Evolutionary conservation across 2,888 invertebrate species (phyloP).

Genomic region (Nesidiocoris tenuis): DNA sequence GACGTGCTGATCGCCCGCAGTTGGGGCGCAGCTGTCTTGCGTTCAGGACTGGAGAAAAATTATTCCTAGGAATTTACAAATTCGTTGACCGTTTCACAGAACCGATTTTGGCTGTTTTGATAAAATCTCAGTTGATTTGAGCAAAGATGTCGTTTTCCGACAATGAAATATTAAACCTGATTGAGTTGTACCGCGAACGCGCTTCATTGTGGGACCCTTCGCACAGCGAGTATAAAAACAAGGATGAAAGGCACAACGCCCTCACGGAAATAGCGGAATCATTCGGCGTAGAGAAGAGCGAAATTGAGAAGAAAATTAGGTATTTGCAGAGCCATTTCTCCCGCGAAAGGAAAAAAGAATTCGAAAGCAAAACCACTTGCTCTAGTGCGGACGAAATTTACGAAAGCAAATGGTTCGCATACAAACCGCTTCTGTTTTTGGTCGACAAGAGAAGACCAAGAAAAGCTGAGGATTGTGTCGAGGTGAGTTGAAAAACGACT

Average conservation of each 20-base stretch:
- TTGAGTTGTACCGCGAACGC: constrained; percentile 15
- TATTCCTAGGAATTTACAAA: no score
- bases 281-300: constrained; percentile 38
- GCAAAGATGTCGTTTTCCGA: no score
- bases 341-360: constrained; percentile 36
- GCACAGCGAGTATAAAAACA: constrained; percentile 41
- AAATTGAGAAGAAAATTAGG: constrained; percentile 44
- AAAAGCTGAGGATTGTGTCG: no score
- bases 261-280: constrained; percentile 40
- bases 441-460: constrained; percentile 38
- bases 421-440: constrained; percentile 37
- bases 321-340: constrained; percentile 39
- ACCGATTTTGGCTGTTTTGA: no score
- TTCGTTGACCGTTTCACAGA: no score
- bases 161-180: not conserved
- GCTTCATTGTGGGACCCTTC: constrained; percentile 2
- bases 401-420: constrained; percentile 45
- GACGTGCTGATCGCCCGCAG: no score
- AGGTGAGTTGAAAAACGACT: no score
- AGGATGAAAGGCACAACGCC: constrained; percentile 40
- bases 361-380: constrained; percentile 19
- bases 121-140: no score
- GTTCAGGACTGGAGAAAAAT: no score
- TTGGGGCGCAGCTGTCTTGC: no score
- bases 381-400: constrained; percentile 27